Percentiles rank a stretch among this genome's conserved stretches.
phyloP scores from a whole-genome alignment of 2,888 invertebrate species.

The Atrina japonica region DNA sequence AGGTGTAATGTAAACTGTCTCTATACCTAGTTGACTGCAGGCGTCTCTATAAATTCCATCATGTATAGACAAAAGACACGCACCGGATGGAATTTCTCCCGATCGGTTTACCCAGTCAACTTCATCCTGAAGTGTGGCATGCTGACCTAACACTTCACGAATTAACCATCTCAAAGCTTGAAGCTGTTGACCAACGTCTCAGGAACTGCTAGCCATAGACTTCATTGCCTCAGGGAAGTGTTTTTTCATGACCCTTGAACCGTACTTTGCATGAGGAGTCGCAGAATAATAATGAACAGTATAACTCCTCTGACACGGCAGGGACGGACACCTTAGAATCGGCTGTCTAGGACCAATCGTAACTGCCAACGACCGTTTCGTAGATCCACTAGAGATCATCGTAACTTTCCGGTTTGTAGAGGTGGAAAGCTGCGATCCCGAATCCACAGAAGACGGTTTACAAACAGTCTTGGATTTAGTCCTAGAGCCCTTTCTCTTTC shows the following conservation, averaged over 20 bases:
- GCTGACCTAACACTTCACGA: not conserved
- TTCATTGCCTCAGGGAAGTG: not conserved
- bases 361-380: no score
- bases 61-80: not conserved
- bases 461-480: no score
- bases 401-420: no score
- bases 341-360: no score
- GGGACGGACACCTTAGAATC: no score
- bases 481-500: no score
- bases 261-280: no score
- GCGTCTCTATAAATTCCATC: not conserved
- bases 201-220: not conserved
- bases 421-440: no score
- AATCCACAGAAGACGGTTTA: no score
- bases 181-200: not conserved
- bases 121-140: not conserved
- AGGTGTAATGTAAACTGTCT: not conserved
- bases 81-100: not conserved
- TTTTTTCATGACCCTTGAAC: not conserved
- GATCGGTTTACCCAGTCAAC: not conserved
- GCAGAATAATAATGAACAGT: not conserved
- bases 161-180: not conserved
- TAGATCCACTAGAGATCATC: no score
- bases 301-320: no score
- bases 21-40: not conserved